phyloP scores from a whole-genome alignment of 2,797 vertebrate species.

The Odontamblyopus lacepedii region DNA sequence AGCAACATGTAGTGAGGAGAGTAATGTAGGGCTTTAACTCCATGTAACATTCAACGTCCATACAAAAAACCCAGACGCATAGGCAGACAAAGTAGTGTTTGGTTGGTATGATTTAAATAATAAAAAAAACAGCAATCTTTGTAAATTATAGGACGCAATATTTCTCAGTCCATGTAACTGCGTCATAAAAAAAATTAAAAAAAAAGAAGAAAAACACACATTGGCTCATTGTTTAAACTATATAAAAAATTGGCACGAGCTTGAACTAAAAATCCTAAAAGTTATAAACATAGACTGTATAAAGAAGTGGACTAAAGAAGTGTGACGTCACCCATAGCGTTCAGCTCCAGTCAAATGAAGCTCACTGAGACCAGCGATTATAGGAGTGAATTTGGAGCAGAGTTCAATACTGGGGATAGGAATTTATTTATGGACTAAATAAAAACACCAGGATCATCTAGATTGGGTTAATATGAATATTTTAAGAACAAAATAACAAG shows the following conservation, averaged over 20 bases:
- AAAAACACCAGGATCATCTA: too few species aligned
- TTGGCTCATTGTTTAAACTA: slow-evolving; percentile 1
- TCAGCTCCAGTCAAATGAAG: too few species aligned
- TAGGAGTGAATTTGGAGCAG: too few species aligned
- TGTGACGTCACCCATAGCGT: too few species aligned
- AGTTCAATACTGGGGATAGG: too few species aligned
- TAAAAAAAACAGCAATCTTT: slow-evolving; percentile 14
- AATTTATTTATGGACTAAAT: too few species aligned
- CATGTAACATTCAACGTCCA: slow-evolving; percentile 47
- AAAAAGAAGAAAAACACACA: neutral
- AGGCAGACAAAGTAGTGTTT: slow-evolving; percentile 45
- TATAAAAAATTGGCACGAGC: slow-evolving; percentile 24
- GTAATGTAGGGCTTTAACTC: slow-evolving; percentile 42
- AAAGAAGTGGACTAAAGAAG: too few species aligned
- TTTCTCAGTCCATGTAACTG: slow-evolving; percentile 20
- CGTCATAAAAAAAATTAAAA: slow-evolving; percentile 12
- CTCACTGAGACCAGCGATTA: too few species aligned
- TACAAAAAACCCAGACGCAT: slow-evolving; percentile 11
- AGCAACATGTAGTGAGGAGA: slow-evolving; percentile 28
- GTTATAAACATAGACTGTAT: neutral
- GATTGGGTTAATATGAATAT: too few species aligned
- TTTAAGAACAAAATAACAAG: too few species aligned
- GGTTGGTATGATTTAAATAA: slow-evolving; percentile 35
- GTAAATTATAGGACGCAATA: slow-evolving; percentile 22
- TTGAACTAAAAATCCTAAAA: slow-evolving; percentile 24